Base-by-base conservation (phyloP, 2,113 vertebrate species). In the Amphiprion ocellaris region DNA sequence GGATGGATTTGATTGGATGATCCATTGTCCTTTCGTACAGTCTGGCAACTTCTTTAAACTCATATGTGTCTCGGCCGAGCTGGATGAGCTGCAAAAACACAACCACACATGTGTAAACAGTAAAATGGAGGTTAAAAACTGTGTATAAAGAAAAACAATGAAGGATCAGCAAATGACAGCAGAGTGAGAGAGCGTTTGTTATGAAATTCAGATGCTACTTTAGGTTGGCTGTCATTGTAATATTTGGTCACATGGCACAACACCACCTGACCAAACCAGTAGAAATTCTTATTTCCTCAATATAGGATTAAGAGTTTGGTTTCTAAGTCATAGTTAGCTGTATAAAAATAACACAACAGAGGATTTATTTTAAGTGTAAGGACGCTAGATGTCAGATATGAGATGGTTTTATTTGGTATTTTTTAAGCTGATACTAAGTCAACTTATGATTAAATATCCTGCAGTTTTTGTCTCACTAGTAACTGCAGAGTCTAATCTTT, bases 21-120 rank as follows among this genome's bases (percentile, higher is more conserved):
- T 96, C 95, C 97, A 99, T 96, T 17, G 97, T 97, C 92, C 96
- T 95, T 65, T 96, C 97, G 91, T 97, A 98, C 83, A 97, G 94
- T 81, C 94, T 92, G 84, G 96, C 95, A 30, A 99, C 97, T 92
- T 98, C 96, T 81, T 96, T 97, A 82, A 97, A 99, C 89, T 99
- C 98, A 24, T 97, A 97, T 3, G 97, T 98, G 90, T 96, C 95
- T 94, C 93, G 95, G 82, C 95, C 94, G 71, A 98, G 91, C 91
- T 95, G 94, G 89, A 97, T 89, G 61, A 94, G 90, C 93, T 94
- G 83, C 16, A 69, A 60, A 53, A 37, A 68, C 39, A 82, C 28
- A 77, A 39, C 16, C 61, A 9, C 5, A 4, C 10, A 21, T 21
- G 23, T 15, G 59, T 17, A 23, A 44, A 12, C 17, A 41, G 3